Base-by-base conservation (phyloP, 2,888 invertebrate species). In the Scaptomyza cyrtandrae region DNA sequence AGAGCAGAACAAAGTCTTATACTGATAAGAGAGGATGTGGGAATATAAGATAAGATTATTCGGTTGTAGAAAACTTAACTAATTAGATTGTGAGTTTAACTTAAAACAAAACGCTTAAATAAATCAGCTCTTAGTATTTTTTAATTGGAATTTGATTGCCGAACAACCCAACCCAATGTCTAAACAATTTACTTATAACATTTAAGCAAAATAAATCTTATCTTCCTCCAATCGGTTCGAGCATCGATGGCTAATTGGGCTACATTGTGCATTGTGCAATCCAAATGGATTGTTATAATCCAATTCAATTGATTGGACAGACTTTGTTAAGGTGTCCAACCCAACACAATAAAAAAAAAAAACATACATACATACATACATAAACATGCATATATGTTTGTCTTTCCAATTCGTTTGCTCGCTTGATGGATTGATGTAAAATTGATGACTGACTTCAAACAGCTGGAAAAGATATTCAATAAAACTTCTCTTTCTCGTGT, bases 361-460 rank as follows among this genome's bases (percentile, higher is more conserved):
- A 10, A 37, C 11, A 19, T n/a, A 31, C 41, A 35, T 5, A 13
- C 35, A 35, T 13, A 13, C 35, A 35, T 10, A 33, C 6, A 10
- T 10, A 33, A 2, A 14, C 7, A 6, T 14, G 2, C 3, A 14
- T 7, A 2, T 14, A 7, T 14, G 39, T 39, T 39, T 14, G 39
- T 7, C 2, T 43, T 27, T 46, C 35, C 63, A 59, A 53, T 56
- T 56, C 63, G 39, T 43, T 45, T 13, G 52, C 9, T 27, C 27
- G 39, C 10, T 29, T n/a, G 59, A 66, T 75, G 59, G 78, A 75
- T 78, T 73, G 75, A 74, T 78, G 59, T 45, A 33, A 67, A 73
- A 68, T 75, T 78, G 68, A 78, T 75, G 75, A 73, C 50, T 41
- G 78, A 55, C 56, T 73, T 73, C 46, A 78, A 75, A 60, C 75